Evolutionary conservation across 2,888 invertebrate species (phyloP).

Genomic region (Ophion ellenae): DNA sequence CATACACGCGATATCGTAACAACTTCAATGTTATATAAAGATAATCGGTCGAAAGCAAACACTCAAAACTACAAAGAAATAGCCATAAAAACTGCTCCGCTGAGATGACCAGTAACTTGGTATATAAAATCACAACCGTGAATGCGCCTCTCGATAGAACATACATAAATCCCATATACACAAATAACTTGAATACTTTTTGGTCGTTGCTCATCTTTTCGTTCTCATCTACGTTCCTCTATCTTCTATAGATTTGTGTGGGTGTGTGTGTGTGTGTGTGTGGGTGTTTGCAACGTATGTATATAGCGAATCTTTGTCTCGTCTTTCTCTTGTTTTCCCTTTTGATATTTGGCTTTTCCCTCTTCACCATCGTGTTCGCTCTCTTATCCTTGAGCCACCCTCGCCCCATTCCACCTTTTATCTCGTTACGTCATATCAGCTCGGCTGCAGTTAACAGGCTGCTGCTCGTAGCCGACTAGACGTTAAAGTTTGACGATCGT

Average conservation of each 20-base stretch:
- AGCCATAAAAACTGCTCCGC: slow-evolving; percentile 11
- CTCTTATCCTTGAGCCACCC: slow-evolving; percentile 45
- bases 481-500: slow-evolving; percentile 73
- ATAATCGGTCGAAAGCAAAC: slow-evolving; percentile 13
- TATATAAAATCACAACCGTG: slow-evolving; percentile 33
- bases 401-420: slow-evolving; percentile 53
- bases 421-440: slow-evolving; percentile 71
- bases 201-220: slow-evolving; percentile 21
- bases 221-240: background rate
- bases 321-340: slow-evolving; percentile 46
- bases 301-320: slow-evolving; percentile 15
- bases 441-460: slow-evolving; percentile 72
- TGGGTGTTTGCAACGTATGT: background rate
- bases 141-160: background rate
- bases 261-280: background rate
- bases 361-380: slow-evolving; percentile 10
- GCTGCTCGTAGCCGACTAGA: slow-evolving; percentile 63
- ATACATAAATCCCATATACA: slow-evolving; percentile 21
- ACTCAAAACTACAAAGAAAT: slow-evolving; percentile 4
- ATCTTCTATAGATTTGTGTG: background rate
- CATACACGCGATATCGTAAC: background rate
- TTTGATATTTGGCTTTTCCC: slow-evolving; percentile 17
- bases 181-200: slow-evolving; percentile 18
- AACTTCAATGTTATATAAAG: background rate
- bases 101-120: slow-evolving; percentile 22